Evolutionary conservation across 2,888 invertebrate species (phyloP).

Genomic region (Apodemia zela): DNA sequence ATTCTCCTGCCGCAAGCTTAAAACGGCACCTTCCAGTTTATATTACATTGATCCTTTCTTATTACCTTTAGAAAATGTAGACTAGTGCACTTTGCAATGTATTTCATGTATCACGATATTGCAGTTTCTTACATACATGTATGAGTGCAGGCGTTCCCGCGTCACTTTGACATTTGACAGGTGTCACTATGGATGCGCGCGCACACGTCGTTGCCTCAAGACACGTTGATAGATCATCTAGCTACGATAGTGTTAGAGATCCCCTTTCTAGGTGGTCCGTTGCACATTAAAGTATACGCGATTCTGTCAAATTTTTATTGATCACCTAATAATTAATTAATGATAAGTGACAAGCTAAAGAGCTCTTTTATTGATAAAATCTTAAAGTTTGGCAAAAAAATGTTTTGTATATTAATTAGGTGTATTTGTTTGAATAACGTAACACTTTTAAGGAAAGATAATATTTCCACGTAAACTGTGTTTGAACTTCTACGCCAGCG

Average conservation of each 20-base stretch:
- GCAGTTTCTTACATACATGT: slow-evolving; percentile 45
- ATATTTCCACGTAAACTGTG: no score
- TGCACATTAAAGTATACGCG: slow-evolving; percentile 50
- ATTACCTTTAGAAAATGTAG: neutral
- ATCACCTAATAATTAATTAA: slow-evolving; percentile 29
- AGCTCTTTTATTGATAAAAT: slow-evolving; percentile 11
- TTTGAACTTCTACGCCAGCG: no score
- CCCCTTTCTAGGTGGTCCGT: slow-evolving; percentile 62
- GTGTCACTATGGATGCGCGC: slow-evolving; percentile 67
- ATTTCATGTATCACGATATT: slow-evolving; percentile 17
- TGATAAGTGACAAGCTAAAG: slow-evolving; percentile 10
- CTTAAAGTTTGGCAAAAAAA: slow-evolving; percentile 8
- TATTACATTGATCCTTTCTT: slow-evolving; percentile 20
- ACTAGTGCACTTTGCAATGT: slow-evolving; percentile 7
- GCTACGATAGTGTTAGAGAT: slow-evolving; percentile 69
- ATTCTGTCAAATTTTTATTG: slow-evolving; percentile 43
- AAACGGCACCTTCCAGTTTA: slow-evolving; percentile 18
- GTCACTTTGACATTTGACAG: slow-evolving; percentile 71
- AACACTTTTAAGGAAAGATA: no score
- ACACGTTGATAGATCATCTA: slow-evolving; percentile 65
- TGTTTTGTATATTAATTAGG: neutral
- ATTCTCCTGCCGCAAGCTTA: slow-evolving; percentile 33
- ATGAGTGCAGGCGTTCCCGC: slow-evolving; percentile 66
- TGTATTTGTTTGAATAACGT: neutral
- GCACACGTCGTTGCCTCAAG: slow-evolving; percentile 53